Conservation (phyloP, 2,797 vertebrate genomes). For the Heterohyrax brucei region DNA sequence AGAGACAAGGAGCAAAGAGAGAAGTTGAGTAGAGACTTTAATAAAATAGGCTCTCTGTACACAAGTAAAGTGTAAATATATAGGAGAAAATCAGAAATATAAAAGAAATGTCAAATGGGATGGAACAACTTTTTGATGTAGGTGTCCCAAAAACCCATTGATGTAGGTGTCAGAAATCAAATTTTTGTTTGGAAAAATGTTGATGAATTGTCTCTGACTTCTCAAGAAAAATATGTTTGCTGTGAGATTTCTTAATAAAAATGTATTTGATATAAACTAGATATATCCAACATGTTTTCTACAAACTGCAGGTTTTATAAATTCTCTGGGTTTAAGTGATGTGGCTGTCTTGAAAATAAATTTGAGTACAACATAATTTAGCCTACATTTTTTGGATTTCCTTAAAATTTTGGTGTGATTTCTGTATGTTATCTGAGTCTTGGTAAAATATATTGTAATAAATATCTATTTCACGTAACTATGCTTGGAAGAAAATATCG, state of each 20-base stretch:
- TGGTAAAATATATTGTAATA: neutral
- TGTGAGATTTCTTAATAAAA: slow-evolving; percentile 52
- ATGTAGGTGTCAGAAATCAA: slow-evolving; percentile 64
- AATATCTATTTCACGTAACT: neutral
- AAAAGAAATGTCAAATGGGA: slow-evolving; percentile 60
- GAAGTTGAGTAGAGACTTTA: slow-evolving; percentile 35
- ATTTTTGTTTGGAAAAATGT: slow-evolving; percentile 60
- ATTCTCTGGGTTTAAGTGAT: neutral
- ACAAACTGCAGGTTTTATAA: neutral
- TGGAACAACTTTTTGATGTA: slow-evolving; percentile 59
- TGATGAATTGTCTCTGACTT: slow-evolving; percentile 58
- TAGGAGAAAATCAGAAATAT: slow-evolving; percentile 27
- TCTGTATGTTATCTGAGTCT: neutral
- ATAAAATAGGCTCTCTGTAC: slow-evolving; percentile 61
- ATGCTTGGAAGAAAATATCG: slow-evolving; percentile 32
- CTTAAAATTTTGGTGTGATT: neutral
- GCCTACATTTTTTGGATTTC: neutral
- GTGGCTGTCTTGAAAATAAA: slow-evolving; percentile 3
- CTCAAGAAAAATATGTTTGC: slow-evolving; percentile 41
- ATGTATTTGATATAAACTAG: slow-evolving; percentile 1
- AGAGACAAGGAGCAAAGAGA: slow-evolving; percentile 12
- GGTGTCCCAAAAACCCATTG: no score
- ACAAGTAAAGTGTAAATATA: slow-evolving; percentile 54
- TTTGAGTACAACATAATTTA: neutral
- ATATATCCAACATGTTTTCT: neutral